These are phyloP conservation scores for Ichneumoninae sp. DNA, from an alignment of 2,888 invertebrate genomes.

Conservation along the genomic window DNA sequence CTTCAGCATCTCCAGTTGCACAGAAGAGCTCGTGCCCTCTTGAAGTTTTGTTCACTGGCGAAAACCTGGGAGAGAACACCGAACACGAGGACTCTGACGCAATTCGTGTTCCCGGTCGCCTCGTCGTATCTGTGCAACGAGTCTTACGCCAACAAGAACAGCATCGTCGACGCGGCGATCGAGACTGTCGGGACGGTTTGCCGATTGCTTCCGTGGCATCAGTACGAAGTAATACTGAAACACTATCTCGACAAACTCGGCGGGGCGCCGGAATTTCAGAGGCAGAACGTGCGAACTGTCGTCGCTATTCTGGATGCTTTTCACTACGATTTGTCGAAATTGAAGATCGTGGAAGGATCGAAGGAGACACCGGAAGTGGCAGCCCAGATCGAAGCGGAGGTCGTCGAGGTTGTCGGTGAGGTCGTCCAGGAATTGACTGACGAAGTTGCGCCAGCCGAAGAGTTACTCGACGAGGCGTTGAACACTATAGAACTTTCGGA, in stretches of 20 bases:
- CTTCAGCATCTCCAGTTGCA: conserved; percentile 95
- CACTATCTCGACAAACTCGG: conserved; percentile 92
- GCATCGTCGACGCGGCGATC: conserved; percentile 93
- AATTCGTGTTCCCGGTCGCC: conserved; percentile 94
- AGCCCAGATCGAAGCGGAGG: conserved; percentile 70
- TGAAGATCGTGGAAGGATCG: conserved; percentile 75
- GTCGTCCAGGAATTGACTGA: conserved; percentile 77
- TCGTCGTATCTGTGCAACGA: conserved; percentile 92
- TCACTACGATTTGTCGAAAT: conserved; percentile 94
- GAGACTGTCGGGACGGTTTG: conserved; percentile 92
- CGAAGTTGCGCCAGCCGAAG: conserved; percentile 79
- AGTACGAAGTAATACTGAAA: conserved; percentile 93
- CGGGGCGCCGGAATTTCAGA: conserved; percentile 90
- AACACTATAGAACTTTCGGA: conserved; percentile 74
- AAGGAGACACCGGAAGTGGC: conserved; percentile 73
- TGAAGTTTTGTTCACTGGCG: conserved; percentile 89
- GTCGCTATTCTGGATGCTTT: conserved; percentile 94
- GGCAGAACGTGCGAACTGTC: conserved; percentile 91
- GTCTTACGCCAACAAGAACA: conserved; percentile 91
- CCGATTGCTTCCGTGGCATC: conserved; percentile 93
- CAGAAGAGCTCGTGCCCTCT: conserved; percentile 92
- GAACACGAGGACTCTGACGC: conserved; percentile 90
- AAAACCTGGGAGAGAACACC: conserved; percentile 87
- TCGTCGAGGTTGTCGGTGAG: conserved; percentile 73
- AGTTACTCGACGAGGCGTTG: conserved; percentile 81